phyloP scores from a whole-genome alignment of 2,888 invertebrate genomes.

The Isotomurus palustris region DNA sequence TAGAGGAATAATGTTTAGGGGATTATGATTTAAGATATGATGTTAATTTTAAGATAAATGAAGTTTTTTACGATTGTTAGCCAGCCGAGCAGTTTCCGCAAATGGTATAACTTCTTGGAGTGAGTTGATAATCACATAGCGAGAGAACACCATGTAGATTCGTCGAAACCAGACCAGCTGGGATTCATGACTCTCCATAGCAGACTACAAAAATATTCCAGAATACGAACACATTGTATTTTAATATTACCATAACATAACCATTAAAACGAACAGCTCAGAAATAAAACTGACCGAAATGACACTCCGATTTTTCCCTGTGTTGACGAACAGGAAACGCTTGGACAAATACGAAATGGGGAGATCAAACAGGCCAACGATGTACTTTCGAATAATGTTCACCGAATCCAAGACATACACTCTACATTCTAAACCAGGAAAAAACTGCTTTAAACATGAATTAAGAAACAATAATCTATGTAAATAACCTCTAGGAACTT shows the following conservation, averaged over 20 bases:
- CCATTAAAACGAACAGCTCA: not conserved
- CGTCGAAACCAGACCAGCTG: constrained; percentile 93
- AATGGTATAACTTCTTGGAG: constrained; percentile 22
- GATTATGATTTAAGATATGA: too few relatives aligned
- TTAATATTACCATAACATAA: not conserved
- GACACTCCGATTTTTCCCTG: constrained; percentile 26
- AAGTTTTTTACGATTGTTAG: too few relatives aligned
- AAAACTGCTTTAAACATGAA: not conserved
- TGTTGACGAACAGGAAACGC: constrained; percentile 30
- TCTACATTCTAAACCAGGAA: constrained; percentile 61
- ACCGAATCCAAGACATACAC: constrained; percentile 80
- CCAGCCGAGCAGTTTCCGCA: too few relatives aligned
- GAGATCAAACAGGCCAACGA: constrained; percentile 70
- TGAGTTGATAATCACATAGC: constrained; percentile 87
- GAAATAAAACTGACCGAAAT: constrained; percentile 30
- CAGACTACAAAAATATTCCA: constrained; percentile 57
- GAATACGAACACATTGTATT: not conserved
- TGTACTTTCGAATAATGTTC: constrained; percentile 79
- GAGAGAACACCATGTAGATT: constrained; percentile 80
- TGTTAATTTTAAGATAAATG: too few relatives aligned
- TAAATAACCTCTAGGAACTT: constrained; percentile 32
- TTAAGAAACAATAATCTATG: not conserved
- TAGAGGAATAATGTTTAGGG: too few relatives aligned
- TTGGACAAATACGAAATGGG: constrained; percentile 66
- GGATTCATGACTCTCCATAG: constrained; percentile 82